Base-by-base conservation (phyloP, 2,888 invertebrate genomes). In the Lycophotia porphyrea region DNA sequence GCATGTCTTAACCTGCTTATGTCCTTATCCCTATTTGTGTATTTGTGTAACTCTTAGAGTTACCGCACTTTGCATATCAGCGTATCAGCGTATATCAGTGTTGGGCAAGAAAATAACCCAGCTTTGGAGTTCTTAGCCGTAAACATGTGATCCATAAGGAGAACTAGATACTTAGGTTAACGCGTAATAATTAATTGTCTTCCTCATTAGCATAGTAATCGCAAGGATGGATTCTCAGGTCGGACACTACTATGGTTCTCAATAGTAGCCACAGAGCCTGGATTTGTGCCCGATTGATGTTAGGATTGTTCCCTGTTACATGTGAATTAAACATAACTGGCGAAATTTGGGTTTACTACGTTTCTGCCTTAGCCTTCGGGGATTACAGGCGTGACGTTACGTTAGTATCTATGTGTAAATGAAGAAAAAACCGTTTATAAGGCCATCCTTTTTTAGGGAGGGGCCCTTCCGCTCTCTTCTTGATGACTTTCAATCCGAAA, bases 151-250 rank as follows among this genome's bases (percentile, higher is more conserved):
- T 31, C 52, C 44, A 36, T 74, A 61, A 21, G n/a, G 34, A 42
- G 47, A 47, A 61, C 75, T 42, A 73, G 24, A 39, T 49, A 80
- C 47, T 44, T 36, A 36, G 15, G 61, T 76, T 27, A 61, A 36
- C 58, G 31, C 31, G 36, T 71, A 71, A 74, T 85, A 66, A 68
- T 77, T 69, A 76, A 81, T 81, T n/a, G n/a, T 52, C 31, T 31
- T 31, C 31, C 31, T 21, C 4, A 3, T 31, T 4, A 21, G 31
- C 4, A 0, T 58, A 58, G 31, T 58, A 3, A 13, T 11, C 34
- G 60, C n/a, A 21, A 60, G 24, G 34, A 8, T n/a, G 7, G 63
- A 39, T 39, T 5, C 36, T n/a, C 60, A 60, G 60, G 21, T 60
- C n/a, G 18, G 31, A 31, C 31, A 21, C 27, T 9, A 0, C 31